These are phyloP conservation scores for Aulostomus chinensis DNA, from an alignment of 2,797 vertebrate genomes.

Conservation along the genomic window DNA sequence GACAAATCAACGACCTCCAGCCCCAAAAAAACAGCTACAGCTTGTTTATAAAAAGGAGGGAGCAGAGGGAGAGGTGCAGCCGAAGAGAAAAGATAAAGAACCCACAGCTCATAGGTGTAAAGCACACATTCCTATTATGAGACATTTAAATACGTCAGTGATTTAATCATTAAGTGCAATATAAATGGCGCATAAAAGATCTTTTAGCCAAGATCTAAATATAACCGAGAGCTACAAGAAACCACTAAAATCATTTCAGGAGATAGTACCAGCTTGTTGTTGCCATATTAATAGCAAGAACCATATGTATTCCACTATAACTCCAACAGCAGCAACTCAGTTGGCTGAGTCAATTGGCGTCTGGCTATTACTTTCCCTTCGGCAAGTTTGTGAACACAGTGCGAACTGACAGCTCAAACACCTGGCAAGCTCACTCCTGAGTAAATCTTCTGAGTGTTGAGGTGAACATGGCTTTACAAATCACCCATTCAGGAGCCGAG, in stretches of 20 bases:
- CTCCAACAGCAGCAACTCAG: slow-evolving; percentile 28
- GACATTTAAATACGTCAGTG: not conserved
- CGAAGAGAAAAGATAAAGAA: too few relatives aligned
- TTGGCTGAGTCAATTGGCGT: slow-evolving; percentile 51
- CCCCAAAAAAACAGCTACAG: slow-evolving; percentile 69
- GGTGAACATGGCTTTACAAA: slow-evolving; percentile 79
- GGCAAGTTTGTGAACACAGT: slow-evolving; percentile 70
- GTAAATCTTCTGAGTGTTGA: slow-evolving; percentile 75
- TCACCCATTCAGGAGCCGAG: slow-evolving; percentile 74
- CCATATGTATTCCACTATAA: slow-evolving; percentile 13
- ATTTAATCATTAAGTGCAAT: not conserved
- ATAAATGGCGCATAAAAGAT: not conserved
- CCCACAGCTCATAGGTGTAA: too few relatives aligned
- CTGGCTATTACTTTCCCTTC: slow-evolving; percentile 65
- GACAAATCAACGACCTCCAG: slow-evolving; percentile 94
- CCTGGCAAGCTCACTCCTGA: slow-evolving; percentile 69
- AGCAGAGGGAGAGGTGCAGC: slow-evolving; percentile 27
- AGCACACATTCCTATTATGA: slow-evolving; percentile 2
- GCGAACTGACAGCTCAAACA: slow-evolving; percentile 71
- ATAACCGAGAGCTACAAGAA: not conserved
- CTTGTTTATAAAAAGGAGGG: slow-evolving; percentile 74
- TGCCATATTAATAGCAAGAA: slow-evolving; percentile 1
- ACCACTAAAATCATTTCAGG: not conserved
- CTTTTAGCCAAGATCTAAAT: too few relatives aligned
- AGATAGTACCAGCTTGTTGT: slow-evolving; percentile 18